Base-by-base conservation (phyloP, 2,797 vertebrate species). In the Bucorvus abyssinicus region DNA sequence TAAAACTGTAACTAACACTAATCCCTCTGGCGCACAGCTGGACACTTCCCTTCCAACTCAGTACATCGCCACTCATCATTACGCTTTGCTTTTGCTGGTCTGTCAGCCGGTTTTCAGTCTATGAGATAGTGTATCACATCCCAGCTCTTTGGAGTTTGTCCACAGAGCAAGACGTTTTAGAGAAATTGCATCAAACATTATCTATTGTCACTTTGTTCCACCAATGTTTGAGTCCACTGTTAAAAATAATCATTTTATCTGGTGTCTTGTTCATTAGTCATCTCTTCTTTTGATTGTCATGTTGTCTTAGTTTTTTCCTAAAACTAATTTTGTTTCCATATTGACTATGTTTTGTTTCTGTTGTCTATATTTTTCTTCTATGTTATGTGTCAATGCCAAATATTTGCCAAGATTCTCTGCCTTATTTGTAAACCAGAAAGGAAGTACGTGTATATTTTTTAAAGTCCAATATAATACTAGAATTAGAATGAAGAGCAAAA, bases 21-120 rank as follows among this genome's bases (percentile, higher is more conserved):
- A 97, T 97, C 94, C 90, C 77, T 90, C 73, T 95, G 92, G 84
- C 93, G 93, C 96, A 84, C 95, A 97, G 95, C 95, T 97, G 95
- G 95, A 95, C 87, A 74, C 94, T 96, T 94, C 76, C 86, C 74
- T 69, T 94, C 87, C 85, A 90, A 34, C 68, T 93, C 90, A 78
- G 89, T 70, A 56, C 61, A 49, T 93, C 95, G 87, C 94, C 71
- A 85, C 75, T 95, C 92, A 59, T 86, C 89, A 70, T 95, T 89
- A 92, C 76, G 45, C 90, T 84, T 87, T 82, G 50, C 93, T 75
- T 92, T 53, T 40, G 38, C 38, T 88, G 69, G 53, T 61, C 89
- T 94, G 63, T 82, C 84, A 91, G 53, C 26, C 73, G 82, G 78
- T 94, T 94, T 85, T 78, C 42, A 53, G 36, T 49, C 76, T 55